Evolutionary conservation across 2,888 invertebrate species (phyloP).

Genomic region (Mythimna lalbum): DNA sequence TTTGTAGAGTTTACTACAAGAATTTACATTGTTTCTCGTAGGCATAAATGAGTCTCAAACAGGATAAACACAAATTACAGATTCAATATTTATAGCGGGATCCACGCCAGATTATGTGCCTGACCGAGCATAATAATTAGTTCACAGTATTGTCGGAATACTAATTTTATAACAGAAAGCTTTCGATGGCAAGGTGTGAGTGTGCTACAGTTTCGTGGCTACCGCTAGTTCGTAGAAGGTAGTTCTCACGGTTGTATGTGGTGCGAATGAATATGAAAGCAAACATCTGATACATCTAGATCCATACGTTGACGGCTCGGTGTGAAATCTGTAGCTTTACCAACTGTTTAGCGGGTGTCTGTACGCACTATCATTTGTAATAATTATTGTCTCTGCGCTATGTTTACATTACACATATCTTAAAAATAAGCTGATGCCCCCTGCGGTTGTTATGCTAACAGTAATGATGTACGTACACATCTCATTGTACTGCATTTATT

Average conservation of each 20-base stretch:
- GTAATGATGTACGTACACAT: slow-evolving; percentile 60
- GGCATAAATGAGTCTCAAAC: slow-evolving; percentile 53
- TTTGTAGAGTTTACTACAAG: slow-evolving; percentile 55
- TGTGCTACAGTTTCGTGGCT: slow-evolving; percentile 83
- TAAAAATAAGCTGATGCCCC: slow-evolving; percentile 78
- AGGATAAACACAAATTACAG: slow-evolving; percentile 68
- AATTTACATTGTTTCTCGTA: slow-evolving; percentile 61
- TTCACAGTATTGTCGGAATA: slow-evolving; percentile 82
- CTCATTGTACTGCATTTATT: slow-evolving; percentile 34
- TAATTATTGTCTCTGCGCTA: slow-evolving; percentile 90
- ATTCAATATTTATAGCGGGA: slow-evolving; percentile 70
- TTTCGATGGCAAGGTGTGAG: slow-evolving; percentile 81
- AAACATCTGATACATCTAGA: slow-evolving; percentile 90
- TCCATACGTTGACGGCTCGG: slow-evolving; percentile 90
- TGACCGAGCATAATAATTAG: slow-evolving; percentile 80
- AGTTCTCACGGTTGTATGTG: slow-evolving; percentile 88
- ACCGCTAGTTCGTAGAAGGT: slow-evolving; percentile 83
- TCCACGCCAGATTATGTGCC: slow-evolving; percentile 66
- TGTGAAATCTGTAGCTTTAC: slow-evolving; percentile 91
- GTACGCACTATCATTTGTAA: slow-evolving; percentile 90
- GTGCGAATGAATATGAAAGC: slow-evolving; percentile 89
- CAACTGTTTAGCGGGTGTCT: slow-evolving; percentile 88
- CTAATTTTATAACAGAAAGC: slow-evolving; percentile 76
- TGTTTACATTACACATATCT: slow-evolving; percentile 85
- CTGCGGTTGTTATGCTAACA: slow-evolving; percentile 71